These are phyloP conservation scores for Microhierax caerulescens DNA, from an alignment of 2,797 vertebrate species.

Conservation along the genomic window DNA sequence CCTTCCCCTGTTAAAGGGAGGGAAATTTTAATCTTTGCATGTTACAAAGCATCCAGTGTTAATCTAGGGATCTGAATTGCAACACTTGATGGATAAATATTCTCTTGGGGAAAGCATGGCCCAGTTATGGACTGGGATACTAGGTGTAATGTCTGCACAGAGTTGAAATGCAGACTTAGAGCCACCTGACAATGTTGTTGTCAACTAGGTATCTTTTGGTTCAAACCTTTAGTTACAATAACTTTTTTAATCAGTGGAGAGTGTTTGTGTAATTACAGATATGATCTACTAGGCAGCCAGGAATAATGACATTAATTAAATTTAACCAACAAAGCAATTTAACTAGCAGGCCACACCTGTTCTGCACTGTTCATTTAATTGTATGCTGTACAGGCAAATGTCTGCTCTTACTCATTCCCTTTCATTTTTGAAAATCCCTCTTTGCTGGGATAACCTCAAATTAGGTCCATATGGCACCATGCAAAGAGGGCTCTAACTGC, in stretches of 20 bases:
- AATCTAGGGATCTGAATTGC: neutral
- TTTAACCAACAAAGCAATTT: neutral
- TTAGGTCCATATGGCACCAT: rapidly evolving
- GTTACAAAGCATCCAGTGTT: neutral
- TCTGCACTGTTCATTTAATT: neutral
- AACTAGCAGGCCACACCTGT: neutral
- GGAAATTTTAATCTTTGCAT: neutral
- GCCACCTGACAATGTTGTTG: neutral
- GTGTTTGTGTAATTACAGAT: neutral
- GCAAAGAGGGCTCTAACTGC: neutral
- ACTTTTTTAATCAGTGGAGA: neutral
- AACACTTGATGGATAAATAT: neutral
- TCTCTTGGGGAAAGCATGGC: neutral
- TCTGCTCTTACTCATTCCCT: neutral
- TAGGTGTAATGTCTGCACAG: neutral
- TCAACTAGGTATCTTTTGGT: neutral
- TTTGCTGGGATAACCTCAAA: neutral
- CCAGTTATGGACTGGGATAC: neutral
- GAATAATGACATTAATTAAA: neutral
- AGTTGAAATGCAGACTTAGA: neutral
- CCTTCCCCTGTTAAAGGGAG: neutral
- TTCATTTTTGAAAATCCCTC: neutral
- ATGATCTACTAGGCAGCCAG: neutral
- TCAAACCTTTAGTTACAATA: neutral
- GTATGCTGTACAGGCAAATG: neutral